Evolutionary conservation across 2,113 vertebrate genomes (phyloP).

Genomic region (Elachura formosa): DNA sequence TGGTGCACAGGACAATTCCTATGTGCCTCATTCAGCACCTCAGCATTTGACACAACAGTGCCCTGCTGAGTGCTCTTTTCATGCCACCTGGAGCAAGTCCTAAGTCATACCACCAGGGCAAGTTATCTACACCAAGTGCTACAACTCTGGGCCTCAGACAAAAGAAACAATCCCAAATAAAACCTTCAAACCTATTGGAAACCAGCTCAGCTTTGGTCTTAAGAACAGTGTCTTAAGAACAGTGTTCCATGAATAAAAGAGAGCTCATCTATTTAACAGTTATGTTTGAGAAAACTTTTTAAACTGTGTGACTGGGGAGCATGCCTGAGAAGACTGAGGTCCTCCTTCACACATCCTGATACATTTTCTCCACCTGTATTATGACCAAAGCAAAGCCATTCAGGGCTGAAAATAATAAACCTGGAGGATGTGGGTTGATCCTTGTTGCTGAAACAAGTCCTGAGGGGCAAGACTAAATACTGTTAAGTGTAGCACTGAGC

Average conservation of each 20-base stretch:
- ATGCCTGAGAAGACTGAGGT: rapidly evolving
- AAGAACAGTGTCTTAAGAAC: not conserved
- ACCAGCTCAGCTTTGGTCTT: not conserved
- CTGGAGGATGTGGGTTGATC: not conserved
- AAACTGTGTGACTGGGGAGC: not conserved
- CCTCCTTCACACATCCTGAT: not conserved
- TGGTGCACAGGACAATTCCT: not conserved
- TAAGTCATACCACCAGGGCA: not conserved
- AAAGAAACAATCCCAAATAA: not conserved
- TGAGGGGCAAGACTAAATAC: not conserved
- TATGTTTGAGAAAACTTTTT: not conserved
- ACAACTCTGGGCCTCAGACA: not conserved
- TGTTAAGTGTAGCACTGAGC: not conserved
- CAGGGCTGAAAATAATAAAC: not conserved
- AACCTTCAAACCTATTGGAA: not conserved
- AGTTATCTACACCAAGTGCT: not conserved
- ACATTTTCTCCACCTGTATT: not conserved
- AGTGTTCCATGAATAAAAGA: not conserved
- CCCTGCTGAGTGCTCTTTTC: not conserved
- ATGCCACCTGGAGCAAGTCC: not conserved
- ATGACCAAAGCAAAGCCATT: not conserved
- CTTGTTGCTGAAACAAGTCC: not conserved
- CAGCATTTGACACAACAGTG: not conserved
- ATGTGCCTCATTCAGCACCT: not conserved
- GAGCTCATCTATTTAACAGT: not conserved